Evolutionary conservation across 2,888 invertebrate genomes (phyloP).

Genomic region (Apotomis turbidana): DNA sequence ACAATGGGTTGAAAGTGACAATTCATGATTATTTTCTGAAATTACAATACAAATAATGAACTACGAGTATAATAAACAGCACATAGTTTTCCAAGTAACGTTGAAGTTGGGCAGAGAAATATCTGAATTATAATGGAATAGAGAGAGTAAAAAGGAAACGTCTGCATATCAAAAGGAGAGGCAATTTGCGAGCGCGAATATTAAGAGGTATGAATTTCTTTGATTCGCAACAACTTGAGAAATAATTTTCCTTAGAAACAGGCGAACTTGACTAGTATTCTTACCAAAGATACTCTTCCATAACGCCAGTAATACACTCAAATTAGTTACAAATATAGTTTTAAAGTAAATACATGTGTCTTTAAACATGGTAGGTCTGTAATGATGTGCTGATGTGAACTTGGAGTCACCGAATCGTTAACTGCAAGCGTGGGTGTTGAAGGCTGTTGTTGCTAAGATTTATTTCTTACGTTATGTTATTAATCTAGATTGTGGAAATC

Average conservation of each 20-base stretch:
- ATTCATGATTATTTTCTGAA: no score
- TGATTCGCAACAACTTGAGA: neutral
- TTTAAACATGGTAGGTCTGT: conserved; percentile 33
- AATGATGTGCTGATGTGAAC: conserved; percentile 44
- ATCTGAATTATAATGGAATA: no score
- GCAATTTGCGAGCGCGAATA: neutral
- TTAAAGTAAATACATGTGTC: conserved; percentile 43
- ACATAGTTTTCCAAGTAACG: no score
- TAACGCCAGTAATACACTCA: conserved; percentile 45
- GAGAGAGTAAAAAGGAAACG: no score
- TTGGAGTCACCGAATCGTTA: conserved; percentile 50
- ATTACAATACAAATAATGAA: no score
- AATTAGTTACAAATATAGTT: conserved; percentile 47
- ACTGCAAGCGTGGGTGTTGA: conserved; percentile 54
- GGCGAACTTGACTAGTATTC: conserved; percentile 42
- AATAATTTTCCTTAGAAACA: neutral
- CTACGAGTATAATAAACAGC: no score
- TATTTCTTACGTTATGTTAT: neutral
- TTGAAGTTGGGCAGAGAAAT: no score
- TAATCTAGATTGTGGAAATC: neutral
- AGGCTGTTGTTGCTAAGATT: conserved; percentile 46
- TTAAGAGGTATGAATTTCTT: neutral
- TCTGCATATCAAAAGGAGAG: no score
- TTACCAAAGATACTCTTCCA: conserved; percentile 58
- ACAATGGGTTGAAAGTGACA: no score